phyloP scores from a whole-genome alignment of 2,888 invertebrate species.

The Deilephila porcellus region DNA sequence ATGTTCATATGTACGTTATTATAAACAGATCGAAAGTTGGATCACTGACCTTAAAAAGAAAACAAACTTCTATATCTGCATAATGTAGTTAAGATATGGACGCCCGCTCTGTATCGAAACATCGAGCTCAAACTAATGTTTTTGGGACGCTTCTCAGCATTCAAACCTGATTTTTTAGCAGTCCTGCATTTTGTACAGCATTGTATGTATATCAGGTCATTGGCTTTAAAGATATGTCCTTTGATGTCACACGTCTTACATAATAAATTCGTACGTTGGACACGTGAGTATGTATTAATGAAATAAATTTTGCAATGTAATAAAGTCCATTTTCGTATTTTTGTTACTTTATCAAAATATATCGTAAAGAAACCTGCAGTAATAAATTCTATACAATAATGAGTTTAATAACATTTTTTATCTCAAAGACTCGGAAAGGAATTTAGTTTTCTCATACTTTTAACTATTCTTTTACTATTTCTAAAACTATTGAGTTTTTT shows the following conservation, averaged over 20 bases:
- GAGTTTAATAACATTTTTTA: no score
- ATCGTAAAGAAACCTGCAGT: no score
- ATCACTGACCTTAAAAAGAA: neutral
- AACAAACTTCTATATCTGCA: neutral
- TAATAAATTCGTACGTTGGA: neutral
- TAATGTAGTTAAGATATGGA: neutral
- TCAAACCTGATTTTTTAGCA: slow-evolving; percentile 11
- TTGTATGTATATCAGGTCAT: slow-evolving; percentile 2
- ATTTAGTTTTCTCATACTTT: no score
- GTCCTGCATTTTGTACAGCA: neutral
- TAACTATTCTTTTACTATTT: no score
- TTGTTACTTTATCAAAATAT: no score
- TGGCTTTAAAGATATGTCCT: slow-evolving; percentile 8
- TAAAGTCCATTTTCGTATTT: no score
- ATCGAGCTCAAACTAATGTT: neutral
- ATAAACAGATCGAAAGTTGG: neutral
- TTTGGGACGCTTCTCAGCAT: neutral
- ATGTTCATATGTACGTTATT: neutral
- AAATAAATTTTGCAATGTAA: neutral
- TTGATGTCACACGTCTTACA: neutral
- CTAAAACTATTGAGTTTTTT: no score
- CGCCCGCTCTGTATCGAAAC: neutral
- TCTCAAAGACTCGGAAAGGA: no score
- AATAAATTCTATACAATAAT: no score
- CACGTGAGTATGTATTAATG: neutral